A percentile compares a stretch with the other conserved stretches of the same genome.
These are phyloP conservation scores for Chouioia cunea DNA, from an alignment of 2,888 invertebrate genomes.

Conservation along the genomic window DNA sequence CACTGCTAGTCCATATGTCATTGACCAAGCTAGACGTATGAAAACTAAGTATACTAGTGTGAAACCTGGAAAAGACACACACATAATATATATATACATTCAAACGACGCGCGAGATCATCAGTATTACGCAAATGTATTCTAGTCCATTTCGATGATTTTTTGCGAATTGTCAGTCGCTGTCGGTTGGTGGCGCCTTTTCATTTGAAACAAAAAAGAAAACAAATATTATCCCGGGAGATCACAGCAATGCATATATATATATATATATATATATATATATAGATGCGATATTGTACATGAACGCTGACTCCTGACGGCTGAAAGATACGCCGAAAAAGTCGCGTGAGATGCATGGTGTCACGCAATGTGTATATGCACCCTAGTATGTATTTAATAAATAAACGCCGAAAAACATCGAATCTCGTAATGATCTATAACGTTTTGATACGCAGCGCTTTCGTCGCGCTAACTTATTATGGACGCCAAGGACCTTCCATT, in stretches of 20 bases:
- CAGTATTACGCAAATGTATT: no score
- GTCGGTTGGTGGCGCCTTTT: no score
- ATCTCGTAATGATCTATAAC: conserved; percentile 23
- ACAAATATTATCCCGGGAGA: no score
- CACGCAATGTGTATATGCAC: neutral
- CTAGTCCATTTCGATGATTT: conserved; percentile 36
- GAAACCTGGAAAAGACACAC: no score
- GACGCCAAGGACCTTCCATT: no score
- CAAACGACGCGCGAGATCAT: no score
- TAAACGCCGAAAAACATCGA: conserved; percentile 39
- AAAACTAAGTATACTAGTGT: no score
- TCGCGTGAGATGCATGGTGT: neutral
- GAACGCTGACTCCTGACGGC: conserved; percentile 15
- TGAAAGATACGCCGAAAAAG: conserved; percentile 42
- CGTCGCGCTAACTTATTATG: no score
- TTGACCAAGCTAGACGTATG: no score
- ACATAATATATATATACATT: no score
- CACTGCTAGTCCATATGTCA: no score
- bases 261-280: neutral
- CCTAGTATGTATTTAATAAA: conserved; percentile 1
- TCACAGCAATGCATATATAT: neutral
- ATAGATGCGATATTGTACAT: neutral
- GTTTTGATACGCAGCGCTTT: neutral
- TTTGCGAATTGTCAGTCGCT: neutral
- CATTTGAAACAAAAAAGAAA: no score